Base-by-base conservation (phyloP, 37 sponge, comb jelly and placozoan species). In the Halisarca cf. caerulea region DNA sequence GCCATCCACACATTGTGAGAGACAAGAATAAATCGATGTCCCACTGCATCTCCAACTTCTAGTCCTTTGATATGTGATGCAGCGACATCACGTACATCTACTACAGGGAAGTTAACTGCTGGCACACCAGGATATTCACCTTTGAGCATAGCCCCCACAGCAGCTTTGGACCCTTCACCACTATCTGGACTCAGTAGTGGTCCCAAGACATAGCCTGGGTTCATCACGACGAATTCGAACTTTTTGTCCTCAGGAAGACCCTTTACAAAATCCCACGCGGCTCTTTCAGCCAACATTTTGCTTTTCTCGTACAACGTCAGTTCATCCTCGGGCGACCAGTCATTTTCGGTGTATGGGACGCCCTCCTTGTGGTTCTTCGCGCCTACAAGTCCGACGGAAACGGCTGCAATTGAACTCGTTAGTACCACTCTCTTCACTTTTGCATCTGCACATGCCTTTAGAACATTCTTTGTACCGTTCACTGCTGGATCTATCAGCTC, bases 21-120 rank as follows among this genome's bases (percentile, higher is more conserved):
- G 20, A 83, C 59, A 8, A 86, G 40, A 17, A 92, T 44, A 60
- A 78, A 83, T 0, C 96, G 79, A 14, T 89, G 88, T 2, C 94
- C 96, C 35, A 79, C 80, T 33, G 93, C 94, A 30, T 88, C 91
- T 0, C 87, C 84, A 28, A 62, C 86, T 24, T 88, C 82, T 91
- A 97, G 88, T 35, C 95, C 98, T 5, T 87, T 86, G 72, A 94
- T 88, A 72, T 94, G 89, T 21, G 89, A 95, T 15, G 80, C 85
- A n/a, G 91, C 93, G 20, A 94, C 93, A 87, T 97, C 98, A 30
- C 98, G 85, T 0, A 97, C 95, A 57, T 97, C 98, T 9, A 92
- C 88, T 0, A 89, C 0, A 2, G 88, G 73, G 17, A 86, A 71
- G 79, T 45, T 58, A 45, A 92, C 34, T 34, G 92, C 66, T 3